Evolutionary conservation across 2,888 invertebrate genomes (phyloP).

Genomic region (Apoda limacodes): DNA sequence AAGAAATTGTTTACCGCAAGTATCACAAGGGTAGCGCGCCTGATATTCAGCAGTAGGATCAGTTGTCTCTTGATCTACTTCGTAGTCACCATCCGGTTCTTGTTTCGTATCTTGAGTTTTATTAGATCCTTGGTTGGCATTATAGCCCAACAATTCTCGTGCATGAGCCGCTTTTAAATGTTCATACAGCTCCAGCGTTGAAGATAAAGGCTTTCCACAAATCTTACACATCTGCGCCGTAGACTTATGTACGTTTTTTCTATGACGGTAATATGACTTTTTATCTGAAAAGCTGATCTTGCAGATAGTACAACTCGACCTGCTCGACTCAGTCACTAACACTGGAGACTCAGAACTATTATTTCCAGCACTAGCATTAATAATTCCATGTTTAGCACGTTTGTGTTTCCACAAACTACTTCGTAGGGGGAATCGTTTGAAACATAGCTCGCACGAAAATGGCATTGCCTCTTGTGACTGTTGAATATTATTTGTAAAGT

Average conservation of each 20-base stretch:
- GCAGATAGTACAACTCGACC: conserved; percentile 72
- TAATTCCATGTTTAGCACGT: conserved; percentile 60
- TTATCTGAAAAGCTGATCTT: conserved; percentile 71
- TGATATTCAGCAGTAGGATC: conserved; percentile 56
- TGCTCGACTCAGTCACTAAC: conserved; percentile 30
- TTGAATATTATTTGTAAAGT: conserved; percentile 36
- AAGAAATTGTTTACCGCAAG: conserved; percentile 68
- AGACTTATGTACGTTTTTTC: conserved; percentile 66
- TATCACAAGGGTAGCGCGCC: conserved; percentile 64
- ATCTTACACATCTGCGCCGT: conserved; percentile 71
- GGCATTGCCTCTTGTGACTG: conserved; percentile 37
- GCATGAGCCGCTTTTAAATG: conserved; percentile 72
- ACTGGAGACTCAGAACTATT: conserved; percentile 29
- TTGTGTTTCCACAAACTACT: conserved; percentile 65
- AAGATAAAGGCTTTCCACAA: conserved; percentile 73
- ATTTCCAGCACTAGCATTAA: conserved; percentile 35
- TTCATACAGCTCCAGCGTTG: conserved; percentile 73
- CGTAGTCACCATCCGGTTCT: conserved; percentile 46
- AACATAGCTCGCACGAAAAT: conserved; percentile 58
- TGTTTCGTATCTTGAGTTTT: conserved; percentile 40
- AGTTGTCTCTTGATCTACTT: conserved; percentile 42
- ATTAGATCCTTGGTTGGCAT: conserved; percentile 50
- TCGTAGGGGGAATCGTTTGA: conserved; percentile 54
- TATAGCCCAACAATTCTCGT: conserved; percentile 59
- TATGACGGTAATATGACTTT: conserved; percentile 71